These are phyloP conservation scores for Aporophyla lueneburgensis DNA, from an alignment of 2,888 invertebrate genomes.

Conservation along the genomic window DNA sequence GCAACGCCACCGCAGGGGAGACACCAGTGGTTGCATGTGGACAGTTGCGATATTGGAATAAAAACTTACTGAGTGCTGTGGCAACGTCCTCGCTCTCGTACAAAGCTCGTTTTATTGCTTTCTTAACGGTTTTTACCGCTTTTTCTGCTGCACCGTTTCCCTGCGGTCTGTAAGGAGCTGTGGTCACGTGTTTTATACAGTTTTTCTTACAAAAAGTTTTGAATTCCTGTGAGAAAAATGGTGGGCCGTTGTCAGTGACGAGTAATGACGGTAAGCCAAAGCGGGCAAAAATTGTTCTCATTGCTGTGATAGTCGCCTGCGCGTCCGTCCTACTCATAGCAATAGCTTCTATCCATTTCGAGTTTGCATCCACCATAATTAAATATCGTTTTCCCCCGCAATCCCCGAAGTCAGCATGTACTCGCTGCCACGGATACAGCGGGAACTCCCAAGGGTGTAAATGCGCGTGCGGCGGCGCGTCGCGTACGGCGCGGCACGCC, in stretches of 20 bases:
- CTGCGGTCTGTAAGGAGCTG: constrained; percentile 2
- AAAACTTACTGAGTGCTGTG: background rate
- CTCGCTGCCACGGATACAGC: background rate
- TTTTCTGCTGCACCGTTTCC: background rate
- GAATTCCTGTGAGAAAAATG: background rate
- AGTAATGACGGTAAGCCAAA: constrained; percentile 11
- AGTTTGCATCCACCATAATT: constrained; percentile 10
- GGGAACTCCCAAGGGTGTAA: background rate
- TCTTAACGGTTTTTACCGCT: too few species aligned
- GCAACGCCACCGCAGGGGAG: constrained; percentile 3
- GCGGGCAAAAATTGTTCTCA: constrained; percentile 6
- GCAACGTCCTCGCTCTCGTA: background rate
- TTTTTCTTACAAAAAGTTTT: background rate
- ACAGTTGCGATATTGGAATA: constrained; percentile 8
- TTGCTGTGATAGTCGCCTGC: constrained; percentile 1
- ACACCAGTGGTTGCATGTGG: constrained; percentile 7
- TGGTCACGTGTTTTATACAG: background rate
- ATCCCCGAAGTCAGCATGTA: background rate
- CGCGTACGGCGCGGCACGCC: background rate
- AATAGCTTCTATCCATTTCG: constrained; percentile 11
- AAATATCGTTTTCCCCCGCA: background rate
- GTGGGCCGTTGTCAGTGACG: constrained; percentile 9
- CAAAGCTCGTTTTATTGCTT: background rate
- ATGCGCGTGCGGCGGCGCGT: background rate
- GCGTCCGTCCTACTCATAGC: constrained; percentile 5